Percentiles rank a stretch among this genome's conserved stretches.
These are phyloP conservation scores for Andricus quercusramuli DNA, from an alignment of 2,888 invertebrate species.

Conservation along the genomic window DNA sequence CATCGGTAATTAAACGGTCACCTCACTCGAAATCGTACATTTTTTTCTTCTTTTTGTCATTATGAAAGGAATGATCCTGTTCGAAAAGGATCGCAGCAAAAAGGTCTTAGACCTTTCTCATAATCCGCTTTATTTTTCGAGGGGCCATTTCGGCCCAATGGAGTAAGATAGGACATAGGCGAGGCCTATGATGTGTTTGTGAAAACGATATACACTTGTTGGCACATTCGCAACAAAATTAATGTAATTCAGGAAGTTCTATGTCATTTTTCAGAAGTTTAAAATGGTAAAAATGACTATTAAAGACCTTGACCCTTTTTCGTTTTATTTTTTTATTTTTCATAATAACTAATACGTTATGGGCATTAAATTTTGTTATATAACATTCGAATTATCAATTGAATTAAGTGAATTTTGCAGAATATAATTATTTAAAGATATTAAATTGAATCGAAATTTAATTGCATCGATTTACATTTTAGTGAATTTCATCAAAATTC, in stretches of 20 bases:
- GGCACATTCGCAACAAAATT: neutral
- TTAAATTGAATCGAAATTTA: too few relatives aligned
- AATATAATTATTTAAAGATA: too few relatives aligned
- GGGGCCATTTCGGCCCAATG: neutral
- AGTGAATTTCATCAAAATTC: too few relatives aligned
- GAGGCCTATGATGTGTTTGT: neutral
- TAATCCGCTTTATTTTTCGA: neutral
- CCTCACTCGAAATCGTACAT: slow-evolving; percentile 1
- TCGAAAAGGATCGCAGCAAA: neutral
- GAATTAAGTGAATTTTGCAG: too few relatives aligned
- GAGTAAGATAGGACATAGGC: neutral
- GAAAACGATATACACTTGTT: neutral
- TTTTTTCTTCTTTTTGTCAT: slow-evolving; percentile 30
- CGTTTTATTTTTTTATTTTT: too few relatives aligned
- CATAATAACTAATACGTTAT: too few relatives aligned
- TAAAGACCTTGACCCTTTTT: too few relatives aligned
- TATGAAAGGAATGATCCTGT: slow-evolving; percentile 25
- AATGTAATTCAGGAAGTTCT: too few relatives aligned
- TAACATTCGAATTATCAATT: too few relatives aligned
- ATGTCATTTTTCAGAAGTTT: neutral
- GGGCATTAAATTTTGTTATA: too few relatives aligned
- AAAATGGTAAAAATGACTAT: neutral
- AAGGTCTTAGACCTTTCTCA: slow-evolving; percentile 24
- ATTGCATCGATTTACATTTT: too few relatives aligned
- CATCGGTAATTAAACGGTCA: slow-evolving; percentile 30